These are phyloP conservation scores for Tyrophagus putrescentiae DNA, from an alignment of 1,140 invertebrate species.

Conservation along the genomic window DNA sequence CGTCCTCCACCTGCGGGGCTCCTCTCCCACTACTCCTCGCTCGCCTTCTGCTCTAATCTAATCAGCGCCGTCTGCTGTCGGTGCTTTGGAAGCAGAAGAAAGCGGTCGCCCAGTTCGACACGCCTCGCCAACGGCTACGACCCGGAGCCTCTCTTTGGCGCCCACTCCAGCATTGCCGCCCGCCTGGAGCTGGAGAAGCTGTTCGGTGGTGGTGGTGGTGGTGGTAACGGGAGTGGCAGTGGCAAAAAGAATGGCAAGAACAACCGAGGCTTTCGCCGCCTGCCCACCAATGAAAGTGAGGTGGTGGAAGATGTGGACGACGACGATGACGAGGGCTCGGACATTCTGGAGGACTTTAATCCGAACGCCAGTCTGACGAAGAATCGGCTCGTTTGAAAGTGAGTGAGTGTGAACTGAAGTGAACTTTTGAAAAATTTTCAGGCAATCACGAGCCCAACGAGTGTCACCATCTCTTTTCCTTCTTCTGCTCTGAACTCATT, in stretches of 20 bases:
- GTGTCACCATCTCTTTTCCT: too few relatives aligned
- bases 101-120: background rate
- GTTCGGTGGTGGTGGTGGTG: too few relatives aligned
- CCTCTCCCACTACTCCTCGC: background rate
- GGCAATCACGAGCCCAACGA: too few relatives aligned
- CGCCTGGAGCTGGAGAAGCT: too few relatives aligned
- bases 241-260: background rate
- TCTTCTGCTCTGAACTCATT: too few relatives aligned
- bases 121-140: background rate
- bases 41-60: background rate
- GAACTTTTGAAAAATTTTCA: too few relatives aligned
- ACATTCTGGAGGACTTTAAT: slow-evolving; percentile 8
- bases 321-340: background rate
- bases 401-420: too few relatives aligned
- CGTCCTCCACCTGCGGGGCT: background rate
- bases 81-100: background rate
- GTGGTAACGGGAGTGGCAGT: too few relatives aligned
- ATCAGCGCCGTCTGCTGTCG: background rate
- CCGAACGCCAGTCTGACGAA: background rate
- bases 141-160: background rate
- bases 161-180: too few relatives aligned
- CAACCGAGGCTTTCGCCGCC: background rate
- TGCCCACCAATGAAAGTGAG: slow-evolving; percentile 8
- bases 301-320: background rate
- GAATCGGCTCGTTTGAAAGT: too few relatives aligned